These are phyloP conservation scores for Cylindroiulus punctatus DNA, from an alignment of 2,888 invertebrate species.

Conservation along the genomic window DNA sequence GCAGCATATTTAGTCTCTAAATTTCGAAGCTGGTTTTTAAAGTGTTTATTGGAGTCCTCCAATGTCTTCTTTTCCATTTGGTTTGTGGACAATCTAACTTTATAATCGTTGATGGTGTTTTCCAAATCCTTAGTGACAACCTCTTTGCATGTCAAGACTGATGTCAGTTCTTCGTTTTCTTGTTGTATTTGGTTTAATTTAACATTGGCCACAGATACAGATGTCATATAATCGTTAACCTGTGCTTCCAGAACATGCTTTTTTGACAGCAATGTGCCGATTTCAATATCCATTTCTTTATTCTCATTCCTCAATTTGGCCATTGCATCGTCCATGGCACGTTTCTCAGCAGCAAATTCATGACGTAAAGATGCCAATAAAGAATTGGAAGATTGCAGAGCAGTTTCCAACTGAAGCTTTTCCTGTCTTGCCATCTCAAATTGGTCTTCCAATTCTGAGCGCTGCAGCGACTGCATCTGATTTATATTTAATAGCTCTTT, in stretches of 20 bases:
- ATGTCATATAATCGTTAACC: not conserved
- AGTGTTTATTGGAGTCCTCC: not conserved
- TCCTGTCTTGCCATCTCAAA: not conserved
- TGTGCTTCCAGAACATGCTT: not conserved
- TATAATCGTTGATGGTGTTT: not conserved
- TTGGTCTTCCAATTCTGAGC: not conserved
- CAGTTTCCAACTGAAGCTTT: not conserved
- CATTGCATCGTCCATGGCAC: not conserved
- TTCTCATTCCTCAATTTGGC: not conserved
- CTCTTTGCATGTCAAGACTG: not conserved
- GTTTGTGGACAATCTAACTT: not conserved
- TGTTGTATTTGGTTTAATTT: not conserved
- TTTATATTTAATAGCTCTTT: not conserved
- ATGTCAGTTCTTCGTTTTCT: not conserved
- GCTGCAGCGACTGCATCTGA: not conserved
- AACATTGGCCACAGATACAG: not conserved
- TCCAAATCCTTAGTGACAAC: not conserved
- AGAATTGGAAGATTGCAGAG: not conserved
- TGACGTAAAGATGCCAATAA: not conserved
- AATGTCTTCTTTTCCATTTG: not conserved
- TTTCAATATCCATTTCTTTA: not conserved
- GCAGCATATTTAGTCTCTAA: not conserved
- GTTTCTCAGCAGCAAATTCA: not conserved
- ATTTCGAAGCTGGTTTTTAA: not conserved
- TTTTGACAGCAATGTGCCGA: not conserved